Percentiles rank a stretch among this genome's conserved stretches.
phyloP scores from a whole-genome alignment of 2,888 invertebrate genomes.

The Pediacus dermestoides region DNA sequence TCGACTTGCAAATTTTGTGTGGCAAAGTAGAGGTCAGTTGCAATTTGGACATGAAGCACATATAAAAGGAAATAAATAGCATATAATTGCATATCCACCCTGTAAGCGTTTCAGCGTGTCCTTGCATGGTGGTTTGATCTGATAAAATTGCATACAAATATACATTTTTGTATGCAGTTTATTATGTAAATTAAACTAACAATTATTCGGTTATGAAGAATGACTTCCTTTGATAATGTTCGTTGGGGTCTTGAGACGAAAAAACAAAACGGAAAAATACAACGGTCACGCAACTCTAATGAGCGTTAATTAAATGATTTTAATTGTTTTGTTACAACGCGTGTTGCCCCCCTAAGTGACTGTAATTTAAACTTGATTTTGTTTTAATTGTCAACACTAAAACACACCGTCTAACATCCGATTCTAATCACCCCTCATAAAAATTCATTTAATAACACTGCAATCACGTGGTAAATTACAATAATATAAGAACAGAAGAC shows the following conservation, averaged over 20 bases:
- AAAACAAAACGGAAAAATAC: conserved; percentile 20
- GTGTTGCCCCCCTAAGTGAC: conserved; percentile 24
- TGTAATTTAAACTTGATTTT: conserved; percentile 34
- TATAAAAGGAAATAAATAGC: conserved; percentile 25
- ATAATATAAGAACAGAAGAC: too few species aligned
- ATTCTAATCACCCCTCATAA: conserved; percentile 19
- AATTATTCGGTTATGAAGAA: conserved; percentile 39
- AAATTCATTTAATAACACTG: too few species aligned
- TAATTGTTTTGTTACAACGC: conserved; percentile 34
- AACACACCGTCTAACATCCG: conserved; percentile 21
- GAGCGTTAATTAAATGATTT: conserved; percentile 31
- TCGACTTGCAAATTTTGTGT: conserved; percentile 21
- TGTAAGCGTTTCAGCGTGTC: conserved; percentile 34
- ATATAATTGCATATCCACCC: conserved; percentile 33
- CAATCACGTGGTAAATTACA: background rate
- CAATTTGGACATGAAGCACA: conserved; percentile 27
- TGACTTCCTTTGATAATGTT: conserved; percentile 37
- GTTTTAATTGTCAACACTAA: conserved; percentile 32
- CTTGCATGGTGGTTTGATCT: conserved; percentile 34
- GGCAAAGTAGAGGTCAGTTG: conserved; percentile 19
- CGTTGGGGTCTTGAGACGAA: conserved; percentile 22
- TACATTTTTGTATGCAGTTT: conserved; percentile 33
- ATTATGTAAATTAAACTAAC: conserved; percentile 37
- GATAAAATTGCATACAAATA: conserved; percentile 36
- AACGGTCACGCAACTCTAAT: conserved; percentile 33